Base-by-base conservation (phyloP, 2,888 invertebrate genomes). In the Melinaea marsaeus region DNA sequence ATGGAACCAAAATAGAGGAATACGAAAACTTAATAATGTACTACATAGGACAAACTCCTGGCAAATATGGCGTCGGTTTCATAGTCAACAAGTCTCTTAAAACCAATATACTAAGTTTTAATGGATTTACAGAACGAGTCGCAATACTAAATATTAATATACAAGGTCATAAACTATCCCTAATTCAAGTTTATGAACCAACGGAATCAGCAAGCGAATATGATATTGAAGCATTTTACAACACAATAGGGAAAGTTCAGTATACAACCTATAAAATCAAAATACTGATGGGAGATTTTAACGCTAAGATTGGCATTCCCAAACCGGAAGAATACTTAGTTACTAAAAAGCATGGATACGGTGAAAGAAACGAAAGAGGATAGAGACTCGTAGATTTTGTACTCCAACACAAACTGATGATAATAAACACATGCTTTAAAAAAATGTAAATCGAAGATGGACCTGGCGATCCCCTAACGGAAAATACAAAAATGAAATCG, bases 11-110 rank as follows among this genome's bases (percentile, higher is more conserved):
- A 22, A 22, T 22, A 22, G 22, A 22, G 22, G 22, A 22, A 22
- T 22, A 22, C 22, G 66, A 71, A 6, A 55, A 71, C 4, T 65
- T 64, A 22, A 72, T 74, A 54, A 33, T 73, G 0, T 71, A 68
- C 58, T 42, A 71, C 32, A 32, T 9, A 33, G 33, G 55, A 11
- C 55, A 13, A 4, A 71, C 71, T 22, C 68, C 61, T n/a, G 72
- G 73, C 1, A 33, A 33, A 46, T 63, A 72, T 58, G 75, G 74
- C 0, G 68, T 75, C 0, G 73, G 72, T 1, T 75, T 74, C 35
- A 34, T 75, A 55, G 63, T 74, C 11, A 74, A 72, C 6, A 71
- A 64, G 54, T 9, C 13, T 0, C 57, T 60, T 64, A 7, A 65
- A 65, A n/a, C 72, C 72, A 37, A 37, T 37, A 37, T 37, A 6